phyloP scores from a whole-genome alignment of 2,797 vertebrate species.

The Sarcoramphus papa region DNA sequence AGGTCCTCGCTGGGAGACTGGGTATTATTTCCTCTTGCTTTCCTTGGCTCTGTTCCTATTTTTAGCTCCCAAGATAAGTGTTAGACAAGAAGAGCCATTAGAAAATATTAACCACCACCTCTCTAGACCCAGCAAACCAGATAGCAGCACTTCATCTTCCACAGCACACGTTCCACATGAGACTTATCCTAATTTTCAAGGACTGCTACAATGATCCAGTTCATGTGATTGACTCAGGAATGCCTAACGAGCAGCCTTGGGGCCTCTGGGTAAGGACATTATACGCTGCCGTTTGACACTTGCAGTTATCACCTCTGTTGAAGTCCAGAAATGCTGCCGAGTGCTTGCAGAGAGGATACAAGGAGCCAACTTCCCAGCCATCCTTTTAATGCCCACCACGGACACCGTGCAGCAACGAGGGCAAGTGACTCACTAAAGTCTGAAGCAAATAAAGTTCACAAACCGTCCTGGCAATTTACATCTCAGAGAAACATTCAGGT shows the following conservation, averaged over 20 bases:
- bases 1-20: neutral
- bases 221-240: neutral
- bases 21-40: neutral
- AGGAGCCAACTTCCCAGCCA: neutral
- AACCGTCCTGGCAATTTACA: neutral
- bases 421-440: neutral
- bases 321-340: neutral
- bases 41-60: conserved; percentile 2
- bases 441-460: neutral
- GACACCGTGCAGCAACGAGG: accelerated
- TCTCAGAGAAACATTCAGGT: neutral
- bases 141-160: neutral
- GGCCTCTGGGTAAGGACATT: neutral
- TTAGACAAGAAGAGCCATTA: conserved; percentile 19
- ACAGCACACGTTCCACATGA: neutral
- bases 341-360: neutral
- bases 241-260: neutral
- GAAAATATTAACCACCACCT: neutral
- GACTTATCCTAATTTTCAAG: conserved; percentile 25
- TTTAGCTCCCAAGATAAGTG: conserved; percentile 17
- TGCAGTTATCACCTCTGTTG: neutral
- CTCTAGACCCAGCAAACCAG: neutral
- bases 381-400: neutral
- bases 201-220: neutral
- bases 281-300: neutral